Evolutionary conservation across 2,797 vertebrate genomes (phyloP).

Genomic region (Champsocephalus gunnari): DNA sequence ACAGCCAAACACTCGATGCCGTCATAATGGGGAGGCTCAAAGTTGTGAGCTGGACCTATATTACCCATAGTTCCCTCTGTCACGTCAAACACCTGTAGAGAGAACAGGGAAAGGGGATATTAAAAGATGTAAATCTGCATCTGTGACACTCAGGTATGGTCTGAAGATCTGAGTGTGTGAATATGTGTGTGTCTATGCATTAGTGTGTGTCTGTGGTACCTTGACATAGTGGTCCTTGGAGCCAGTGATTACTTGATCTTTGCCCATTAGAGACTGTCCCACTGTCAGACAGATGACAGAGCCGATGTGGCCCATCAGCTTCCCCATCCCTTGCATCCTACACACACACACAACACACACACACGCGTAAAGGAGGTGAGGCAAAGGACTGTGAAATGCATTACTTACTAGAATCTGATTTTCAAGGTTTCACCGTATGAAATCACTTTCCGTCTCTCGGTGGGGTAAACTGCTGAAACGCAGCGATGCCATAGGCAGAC

Average conservation of each 20-base stretch:
- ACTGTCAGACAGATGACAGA: conserved; percentile 98
- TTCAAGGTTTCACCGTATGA: conserved; percentile 50
- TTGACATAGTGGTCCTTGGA: conserved; percentile 99
- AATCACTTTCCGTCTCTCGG: conserved; percentile 38
- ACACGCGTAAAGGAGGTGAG: conserved; percentile 20
- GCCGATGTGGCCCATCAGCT: conserved; percentile 95
- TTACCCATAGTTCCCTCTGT: conserved; percentile 91
- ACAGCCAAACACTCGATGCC: conserved; percentile 97
- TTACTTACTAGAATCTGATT: conserved; percentile 34
- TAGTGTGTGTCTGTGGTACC: conserved; percentile 76
- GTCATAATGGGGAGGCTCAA: conserved; percentile 97
- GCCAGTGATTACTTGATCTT: conserved; percentile 96
- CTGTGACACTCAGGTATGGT: background rate
- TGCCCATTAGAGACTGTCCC: conserved; percentile 89
- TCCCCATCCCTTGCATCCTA: conserved; percentile 94
- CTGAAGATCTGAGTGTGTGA: background rate
- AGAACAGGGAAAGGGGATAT: background rate
- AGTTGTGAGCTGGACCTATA: conserved; percentile 94
- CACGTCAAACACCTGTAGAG: conserved; percentile 92
- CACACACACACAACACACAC: conserved; percentile 35
- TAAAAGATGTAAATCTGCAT: background rate
- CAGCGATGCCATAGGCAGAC: conserved; percentile 47
- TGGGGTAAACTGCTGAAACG: conserved; percentile 53
- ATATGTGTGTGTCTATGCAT: conserved; percentile 1
- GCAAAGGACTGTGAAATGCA: conserved; percentile 54